Conservation (phyloP, 2,888 invertebrate species). For the Cryptocephalus primarius region DNA sequence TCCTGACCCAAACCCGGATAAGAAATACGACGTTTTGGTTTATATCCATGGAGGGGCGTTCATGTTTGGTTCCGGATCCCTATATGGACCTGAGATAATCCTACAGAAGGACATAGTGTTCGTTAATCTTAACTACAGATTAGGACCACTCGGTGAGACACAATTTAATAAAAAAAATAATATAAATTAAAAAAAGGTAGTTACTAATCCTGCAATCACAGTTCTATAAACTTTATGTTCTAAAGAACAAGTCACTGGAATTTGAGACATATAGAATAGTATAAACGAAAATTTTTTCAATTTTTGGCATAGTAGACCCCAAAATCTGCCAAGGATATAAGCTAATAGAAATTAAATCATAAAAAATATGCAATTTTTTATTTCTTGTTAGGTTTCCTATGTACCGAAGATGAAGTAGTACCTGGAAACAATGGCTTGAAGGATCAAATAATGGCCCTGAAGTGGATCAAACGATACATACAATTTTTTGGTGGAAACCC, state of each 20-base stretch:
- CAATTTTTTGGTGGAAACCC: conserved; percentile 61
- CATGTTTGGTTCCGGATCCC: conserved; percentile 50
- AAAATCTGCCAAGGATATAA: too few relatives aligned
- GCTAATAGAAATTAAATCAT: too few relatives aligned
- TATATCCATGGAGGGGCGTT: conserved; percentile 59
- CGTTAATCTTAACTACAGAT: conserved; percentile 58
- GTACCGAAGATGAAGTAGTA: conserved; percentile 56
- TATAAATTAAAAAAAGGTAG: too few relatives aligned
- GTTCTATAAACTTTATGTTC: too few relatives aligned
- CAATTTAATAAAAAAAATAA: conserved; percentile 1
- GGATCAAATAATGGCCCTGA: conserved; percentile 59
- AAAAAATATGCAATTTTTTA: neutral
- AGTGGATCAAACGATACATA: conserved; percentile 60
- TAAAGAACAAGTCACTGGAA: too few relatives aligned
- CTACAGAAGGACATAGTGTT: conserved; percentile 55
- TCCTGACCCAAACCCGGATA: conserved; percentile 37
- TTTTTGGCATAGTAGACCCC: too few relatives aligned
- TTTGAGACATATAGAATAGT: too few relatives aligned
- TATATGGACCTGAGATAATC: conserved; percentile 46
- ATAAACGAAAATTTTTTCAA: too few relatives aligned
- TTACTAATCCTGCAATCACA: too few relatives aligned
- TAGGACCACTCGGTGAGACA: conserved; percentile 52
- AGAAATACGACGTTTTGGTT: conserved; percentile 49
- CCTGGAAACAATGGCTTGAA: conserved; percentile 66
- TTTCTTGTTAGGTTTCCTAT: conserved; percentile 51